Evolutionary conservation across 2,797 vertebrate genomes (phyloP), one percentile per base, ranked within the genome.

Genomic region (Oophaga sylvatica): DNA sequence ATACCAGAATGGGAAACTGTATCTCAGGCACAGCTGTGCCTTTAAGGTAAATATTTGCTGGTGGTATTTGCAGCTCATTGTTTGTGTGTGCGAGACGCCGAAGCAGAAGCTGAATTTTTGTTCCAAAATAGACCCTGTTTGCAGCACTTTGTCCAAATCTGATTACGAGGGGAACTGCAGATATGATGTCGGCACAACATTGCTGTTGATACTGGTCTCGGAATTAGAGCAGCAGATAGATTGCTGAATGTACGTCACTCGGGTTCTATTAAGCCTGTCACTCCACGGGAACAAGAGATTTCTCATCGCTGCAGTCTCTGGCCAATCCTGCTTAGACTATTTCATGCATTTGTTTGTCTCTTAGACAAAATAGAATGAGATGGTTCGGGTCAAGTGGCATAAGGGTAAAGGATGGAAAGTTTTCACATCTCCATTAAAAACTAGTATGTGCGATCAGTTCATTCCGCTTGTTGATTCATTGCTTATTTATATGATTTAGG

Each of bases 321-420:
- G 80, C 56, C 11, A 8, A 84, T 77, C 90, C 0, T 3, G 11
- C 90, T 82, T 85, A 73, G 77, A 84, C 41, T 48, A 45, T 5
- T 63, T 90, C 91, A 83, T 90, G 65, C 65, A 8, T 86, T 90
- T 87, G 76, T 77, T 10, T 80, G 81, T 86, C 78, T 8, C 87
- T 81, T 89, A 94, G 94, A 93, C 93, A 77, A 91, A 94, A 94
- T 90, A 93, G 48, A 31, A 0, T 16, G 20, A 22, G 45, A 3
- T 78, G 73, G 80, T 57, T 15, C 73, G 26, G 80, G 84, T 26
- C 20, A 86, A 83, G 35, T 48, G 63, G 80, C 45, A 59, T 67
- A 85, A 81, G 71, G 79, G n/a, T 63, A 53, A 56, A 45, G 29
- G 57, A 62, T 31, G 15, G 20, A 83, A 68, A 22, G 22, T 87